phyloP scores from a whole-genome alignment of 2,888 invertebrate species.

The Calameuta idolon region DNA sequence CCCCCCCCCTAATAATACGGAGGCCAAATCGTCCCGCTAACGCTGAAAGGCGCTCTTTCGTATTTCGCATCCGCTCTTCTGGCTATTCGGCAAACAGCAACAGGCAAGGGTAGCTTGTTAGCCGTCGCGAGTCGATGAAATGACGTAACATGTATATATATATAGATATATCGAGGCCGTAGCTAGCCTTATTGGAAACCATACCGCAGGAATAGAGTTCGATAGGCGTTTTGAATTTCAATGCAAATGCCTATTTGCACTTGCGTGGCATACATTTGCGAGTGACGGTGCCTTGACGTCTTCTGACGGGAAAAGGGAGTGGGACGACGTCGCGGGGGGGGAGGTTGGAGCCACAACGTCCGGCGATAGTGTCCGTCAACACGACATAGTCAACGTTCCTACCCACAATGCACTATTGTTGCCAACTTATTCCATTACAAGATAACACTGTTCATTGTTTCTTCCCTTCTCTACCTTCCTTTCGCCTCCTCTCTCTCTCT shows the following conservation, averaged over 20 bases:
- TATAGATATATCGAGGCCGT: not conserved
- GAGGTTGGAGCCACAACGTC: constrained; percentile 61
- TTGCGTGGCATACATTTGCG: constrained; percentile 62
- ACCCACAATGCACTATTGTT: constrained; percentile 65
- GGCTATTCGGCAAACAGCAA: too few species aligned
- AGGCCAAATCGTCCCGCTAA: too few species aligned
- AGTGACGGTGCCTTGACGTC: constrained; percentile 55
- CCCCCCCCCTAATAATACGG: too few species aligned
- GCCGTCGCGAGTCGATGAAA: too few species aligned
- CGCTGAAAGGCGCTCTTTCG: too few species aligned
- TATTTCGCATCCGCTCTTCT: too few species aligned
- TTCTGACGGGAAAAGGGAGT: constrained; percentile 49
- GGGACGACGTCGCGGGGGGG: constrained; percentile 47
- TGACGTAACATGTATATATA: not conserved
- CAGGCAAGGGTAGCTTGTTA: too few species aligned
- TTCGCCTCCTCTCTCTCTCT: constrained; percentile 27
- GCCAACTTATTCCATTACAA: constrained; percentile 68
- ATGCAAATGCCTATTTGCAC: constrained; percentile 44
- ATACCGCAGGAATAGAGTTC: constrained; percentile 46
- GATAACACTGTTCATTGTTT: constrained; percentile 56
- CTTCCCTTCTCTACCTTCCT: constrained; percentile 46
- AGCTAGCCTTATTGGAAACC: not conserved
- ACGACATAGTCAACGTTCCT: constrained; percentile 59
- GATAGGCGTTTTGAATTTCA: constrained; percentile 53
- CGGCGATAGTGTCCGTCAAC: constrained; percentile 67